Base-by-base conservation (phyloP, 2,113 vertebrate species). In the Sylvietta virens region DNA sequence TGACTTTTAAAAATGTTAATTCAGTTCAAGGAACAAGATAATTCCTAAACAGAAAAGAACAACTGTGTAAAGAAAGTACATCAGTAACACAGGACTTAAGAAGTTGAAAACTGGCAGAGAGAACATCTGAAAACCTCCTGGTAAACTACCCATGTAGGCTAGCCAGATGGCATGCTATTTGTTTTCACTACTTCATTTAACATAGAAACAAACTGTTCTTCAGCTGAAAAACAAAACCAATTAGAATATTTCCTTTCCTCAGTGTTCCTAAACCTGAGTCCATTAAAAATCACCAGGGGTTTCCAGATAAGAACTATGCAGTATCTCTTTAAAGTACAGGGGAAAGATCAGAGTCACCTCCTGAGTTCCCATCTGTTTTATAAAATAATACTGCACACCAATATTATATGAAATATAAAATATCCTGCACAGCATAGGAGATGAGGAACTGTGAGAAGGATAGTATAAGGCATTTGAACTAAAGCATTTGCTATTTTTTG, bases 151-250 rank as follows among this genome's bases (percentile, higher is more conserved):
- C 53, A 74, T 76, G 92, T 96, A 94, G 67, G 79, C 72, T 74
- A 94, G 93, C 94, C 92, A 96, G 88, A 96, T 97, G 96, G 94
- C 76, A 84, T 57, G 78, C 69, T 96, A 88, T 94, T 95, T 95
- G 93, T 96, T 93, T 96, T 92, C 76, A 78, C 85, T 95, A 96
- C 92, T 88, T 94, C 88, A 93, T 93, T 96, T 86, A 86, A 88
- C 67, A 88, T 60, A 92, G 82, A 97, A 96, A 78, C 69, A 94
- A 94, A 96, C 85, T 78, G 71, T 92, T 95, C 93, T 95, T 94
- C 82, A 92, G 53, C 79, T 94, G 85, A 90, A 94, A 94, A 92
- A 4, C 72, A 92, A 94, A 94, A 83, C 82, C 76, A 54, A 93
- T 93, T 92, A 83, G 92, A 86, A 42, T 96, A 93, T 90, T 92